phyloP scores from a whole-genome alignment of 2,888 invertebrate species.

The Cantharis rustica region DNA sequence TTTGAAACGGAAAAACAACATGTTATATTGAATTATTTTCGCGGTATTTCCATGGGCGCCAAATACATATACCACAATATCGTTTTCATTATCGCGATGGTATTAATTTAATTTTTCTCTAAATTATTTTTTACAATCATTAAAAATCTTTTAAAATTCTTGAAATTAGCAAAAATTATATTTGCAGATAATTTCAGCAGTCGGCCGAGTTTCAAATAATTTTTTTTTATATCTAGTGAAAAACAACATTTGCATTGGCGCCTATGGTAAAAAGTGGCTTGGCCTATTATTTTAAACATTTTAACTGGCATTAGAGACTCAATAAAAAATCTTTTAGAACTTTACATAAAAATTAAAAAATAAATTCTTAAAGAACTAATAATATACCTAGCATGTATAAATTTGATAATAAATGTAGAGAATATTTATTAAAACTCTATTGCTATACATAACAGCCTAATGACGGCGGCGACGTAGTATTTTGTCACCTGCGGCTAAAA shows the following conservation, averaged over 20 bases:
- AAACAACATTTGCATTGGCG: no score
- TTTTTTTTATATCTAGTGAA: no score
- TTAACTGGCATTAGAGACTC: no score
- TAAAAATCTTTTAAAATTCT: no score
- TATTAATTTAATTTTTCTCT: neutral
- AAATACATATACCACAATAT: neutral
- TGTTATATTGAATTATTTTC: slow-evolving; percentile 6
- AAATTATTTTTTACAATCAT: no score
- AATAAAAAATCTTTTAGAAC: no score
- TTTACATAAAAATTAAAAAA: no score
- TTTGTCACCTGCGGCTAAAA: neutral
- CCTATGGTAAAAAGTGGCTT: no score
- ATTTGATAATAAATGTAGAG: neutral
- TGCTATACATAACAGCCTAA: neutral
- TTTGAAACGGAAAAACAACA: slow-evolving; percentile 24
- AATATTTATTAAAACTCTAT: neutral
- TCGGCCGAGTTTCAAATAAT: neutral
- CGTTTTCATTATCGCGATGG: neutral
- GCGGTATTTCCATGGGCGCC: neutral
- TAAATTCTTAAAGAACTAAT: neutral
- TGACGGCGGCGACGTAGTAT: neutral
- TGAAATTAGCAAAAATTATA: neutral
- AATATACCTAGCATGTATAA: neutral
- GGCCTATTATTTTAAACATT: no score
- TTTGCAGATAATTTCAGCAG: neutral